Conservation (phyloP, 2,888 invertebrate genomes). For the Aquatica leii region DNA sequence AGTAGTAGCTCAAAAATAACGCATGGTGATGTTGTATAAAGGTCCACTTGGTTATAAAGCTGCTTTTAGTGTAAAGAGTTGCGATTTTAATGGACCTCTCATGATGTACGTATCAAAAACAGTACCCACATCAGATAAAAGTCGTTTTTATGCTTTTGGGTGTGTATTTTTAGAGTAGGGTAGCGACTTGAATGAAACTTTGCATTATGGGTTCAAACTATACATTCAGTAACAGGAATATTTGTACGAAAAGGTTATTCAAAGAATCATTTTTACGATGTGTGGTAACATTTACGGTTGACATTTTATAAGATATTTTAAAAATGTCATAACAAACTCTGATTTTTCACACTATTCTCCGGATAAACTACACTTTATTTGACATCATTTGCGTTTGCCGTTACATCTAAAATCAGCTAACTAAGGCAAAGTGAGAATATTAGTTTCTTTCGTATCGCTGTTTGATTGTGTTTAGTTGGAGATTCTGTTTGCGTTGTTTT, state of each 20-base stretch:
- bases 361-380: too few species aligned
- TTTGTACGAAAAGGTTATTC: conserved; percentile 98
- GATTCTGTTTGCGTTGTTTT: too few species aligned
- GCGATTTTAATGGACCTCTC: conserved; percentile 95
- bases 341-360: too few species aligned
- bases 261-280: conserved; percentile 99
- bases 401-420: too few species aligned
- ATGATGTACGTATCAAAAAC: conserved; percentile 99
- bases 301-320: too few species aligned
- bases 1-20: conserved; percentile 97
- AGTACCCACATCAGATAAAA: conserved; percentile 99
- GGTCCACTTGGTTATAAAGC: conserved; percentile 75
- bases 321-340: too few species aligned
- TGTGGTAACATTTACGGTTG: conserved; percentile 99
- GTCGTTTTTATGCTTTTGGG: conserved; percentile 99
- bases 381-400: too few species aligned
- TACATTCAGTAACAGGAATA: conserved; percentile 97
- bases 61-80: conserved; percentile 88
- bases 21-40: conserved; percentile 99
- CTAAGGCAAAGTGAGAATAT: too few species aligned
- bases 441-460: too few species aligned
- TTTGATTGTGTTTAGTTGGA: too few species aligned
- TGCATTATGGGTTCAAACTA: conserved; percentile 99
- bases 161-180: conserved; percentile 98
- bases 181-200: conserved; percentile 87